Evolutionary conservation across 1,140 invertebrate species (phyloP).

Genomic region (Rhopalosiphum padi): DNA sequence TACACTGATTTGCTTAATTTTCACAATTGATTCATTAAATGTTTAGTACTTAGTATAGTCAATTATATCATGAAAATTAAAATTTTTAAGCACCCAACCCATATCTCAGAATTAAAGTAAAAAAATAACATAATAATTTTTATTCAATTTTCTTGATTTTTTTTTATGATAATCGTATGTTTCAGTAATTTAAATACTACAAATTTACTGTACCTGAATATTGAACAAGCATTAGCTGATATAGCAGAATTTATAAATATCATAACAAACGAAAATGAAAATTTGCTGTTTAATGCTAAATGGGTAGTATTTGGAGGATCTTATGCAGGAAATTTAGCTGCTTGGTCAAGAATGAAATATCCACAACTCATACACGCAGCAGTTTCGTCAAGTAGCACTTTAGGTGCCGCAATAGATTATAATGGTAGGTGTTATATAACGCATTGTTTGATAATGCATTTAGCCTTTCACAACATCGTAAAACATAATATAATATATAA

Average conservation of each 20-base stretch:
- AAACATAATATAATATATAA: not conserved
- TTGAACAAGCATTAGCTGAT: not conserved
- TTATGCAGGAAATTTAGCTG: not conserved
- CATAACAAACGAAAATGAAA: slow-evolving; percentile 64
- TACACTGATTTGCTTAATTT: too few species aligned
- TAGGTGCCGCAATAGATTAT: not conserved
- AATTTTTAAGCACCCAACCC: too few species aligned
- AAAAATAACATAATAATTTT: too few species aligned
- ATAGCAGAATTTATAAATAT: not conserved
- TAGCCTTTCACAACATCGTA: not conserved
- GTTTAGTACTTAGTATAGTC: too few species aligned
- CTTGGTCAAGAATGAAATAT: not conserved
- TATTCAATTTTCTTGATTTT: too few species aligned
- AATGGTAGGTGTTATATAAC: not conserved
- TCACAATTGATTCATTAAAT: too few species aligned
- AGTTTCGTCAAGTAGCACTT: not conserved
- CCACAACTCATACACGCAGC: not conserved
- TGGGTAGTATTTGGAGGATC: not conserved
- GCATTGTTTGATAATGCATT: not conserved
- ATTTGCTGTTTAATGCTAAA: slow-evolving; percentile 63
- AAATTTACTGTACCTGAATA: not conserved
- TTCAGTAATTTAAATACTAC: not conserved
- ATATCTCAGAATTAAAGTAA: too few species aligned
- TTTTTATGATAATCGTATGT: not conserved
- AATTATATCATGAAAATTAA: too few species aligned